Percentiles rank a stretch among this genome's conserved stretches.
These are phyloP conservation scores for Agonopterix alstromeriana DNA, from an alignment of 2,888 invertebrate genomes.

Conservation along the genomic window DNA sequence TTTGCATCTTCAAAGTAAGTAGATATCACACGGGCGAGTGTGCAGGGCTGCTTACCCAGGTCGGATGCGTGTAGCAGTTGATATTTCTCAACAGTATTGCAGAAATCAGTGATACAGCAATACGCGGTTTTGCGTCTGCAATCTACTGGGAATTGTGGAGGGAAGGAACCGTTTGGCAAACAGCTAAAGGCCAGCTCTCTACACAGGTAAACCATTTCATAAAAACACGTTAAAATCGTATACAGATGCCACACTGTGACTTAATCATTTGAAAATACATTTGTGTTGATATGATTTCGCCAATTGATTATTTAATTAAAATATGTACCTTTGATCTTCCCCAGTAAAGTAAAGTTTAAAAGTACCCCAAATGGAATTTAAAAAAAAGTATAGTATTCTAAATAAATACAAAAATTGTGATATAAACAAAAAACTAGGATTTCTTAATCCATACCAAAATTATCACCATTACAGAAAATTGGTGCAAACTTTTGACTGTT, in stretches of 20 bases:
- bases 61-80: slow-evolving; percentile 41
- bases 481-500: background rate
- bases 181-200: slow-evolving; percentile 75
- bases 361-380: too few relatives aligned
- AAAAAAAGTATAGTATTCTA: too few relatives aligned
- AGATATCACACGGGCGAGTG: slow-evolving; percentile 54
- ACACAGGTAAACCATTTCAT: slow-evolving; percentile 55
- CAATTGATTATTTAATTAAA: slow-evolving; percentile 28
- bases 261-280: slow-evolving; percentile 16
- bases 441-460: too few relatives aligned
- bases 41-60: slow-evolving; percentile 56
- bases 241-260: slow-evolving; percentile 20
- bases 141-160: slow-evolving; percentile 67
- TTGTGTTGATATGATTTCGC: slow-evolving; percentile 61
- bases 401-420: too few relatives aligned
- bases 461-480: background rate
- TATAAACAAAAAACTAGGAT: too few relatives aligned
- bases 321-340: slow-evolving; percentile 10
- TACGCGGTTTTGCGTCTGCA: slow-evolving; percentile 55
- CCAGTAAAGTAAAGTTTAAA: too few relatives aligned
- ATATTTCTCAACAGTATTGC: slow-evolving; percentile 59
- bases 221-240: slow-evolving; percentile 45
- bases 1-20: slow-evolving; percentile 48
- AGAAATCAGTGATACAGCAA: slow-evolving; percentile 66
- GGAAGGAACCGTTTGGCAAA: slow-evolving; percentile 73